Conservation (phyloP, 1,140 invertebrate species). For the Xylocopa sonorina region DNA sequence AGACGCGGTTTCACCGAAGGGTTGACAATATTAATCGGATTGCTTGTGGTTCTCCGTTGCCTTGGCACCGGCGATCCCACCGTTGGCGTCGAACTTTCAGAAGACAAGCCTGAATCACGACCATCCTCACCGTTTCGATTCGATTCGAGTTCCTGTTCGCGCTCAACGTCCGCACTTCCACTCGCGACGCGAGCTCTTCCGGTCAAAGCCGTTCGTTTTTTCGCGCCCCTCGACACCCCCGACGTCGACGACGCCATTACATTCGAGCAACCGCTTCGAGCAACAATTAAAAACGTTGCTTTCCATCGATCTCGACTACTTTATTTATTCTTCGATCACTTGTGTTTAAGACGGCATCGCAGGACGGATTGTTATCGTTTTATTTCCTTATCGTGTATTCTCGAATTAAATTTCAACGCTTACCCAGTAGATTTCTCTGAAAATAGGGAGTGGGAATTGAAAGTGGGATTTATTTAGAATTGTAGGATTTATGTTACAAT, state of each 20-base stretch:
- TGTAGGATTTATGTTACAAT: too few relatives aligned
- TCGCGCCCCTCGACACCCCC: slow-evolving; percentile 61
- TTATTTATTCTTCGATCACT: not conserved
- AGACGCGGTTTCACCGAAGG: slow-evolving; percentile 6
- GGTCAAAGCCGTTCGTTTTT: slow-evolving; percentile 55
- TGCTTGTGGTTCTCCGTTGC: slow-evolving; percentile 63
- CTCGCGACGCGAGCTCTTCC: slow-evolving; percentile 36
- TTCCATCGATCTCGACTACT: not conserved
- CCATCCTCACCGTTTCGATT: slow-evolving; percentile 67
- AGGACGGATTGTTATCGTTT: not conserved
- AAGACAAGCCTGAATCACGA: slow-evolving; percentile 78
- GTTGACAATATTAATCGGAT: slow-evolving; percentile 51
- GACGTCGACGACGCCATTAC: slow-evolving; percentile 59
- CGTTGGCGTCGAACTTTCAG: slow-evolving; percentile 77
- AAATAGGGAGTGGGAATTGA: too few relatives aligned
- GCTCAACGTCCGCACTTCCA: slow-evolving; percentile 19
- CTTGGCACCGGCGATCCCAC: slow-evolving; percentile 76
- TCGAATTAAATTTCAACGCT: too few relatives aligned
- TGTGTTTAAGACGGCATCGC: not conserved
- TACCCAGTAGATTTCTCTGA: too few relatives aligned
- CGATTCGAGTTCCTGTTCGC: slow-evolving; percentile 15
- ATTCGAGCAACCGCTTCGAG: not conserved
- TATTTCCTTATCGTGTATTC: too few relatives aligned
- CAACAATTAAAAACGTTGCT: not conserved
- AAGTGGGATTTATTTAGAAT: too few relatives aligned